Evolutionary conservation across 2,797 vertebrate species (phyloP).

Genomic region (Carapus acus): DNA sequence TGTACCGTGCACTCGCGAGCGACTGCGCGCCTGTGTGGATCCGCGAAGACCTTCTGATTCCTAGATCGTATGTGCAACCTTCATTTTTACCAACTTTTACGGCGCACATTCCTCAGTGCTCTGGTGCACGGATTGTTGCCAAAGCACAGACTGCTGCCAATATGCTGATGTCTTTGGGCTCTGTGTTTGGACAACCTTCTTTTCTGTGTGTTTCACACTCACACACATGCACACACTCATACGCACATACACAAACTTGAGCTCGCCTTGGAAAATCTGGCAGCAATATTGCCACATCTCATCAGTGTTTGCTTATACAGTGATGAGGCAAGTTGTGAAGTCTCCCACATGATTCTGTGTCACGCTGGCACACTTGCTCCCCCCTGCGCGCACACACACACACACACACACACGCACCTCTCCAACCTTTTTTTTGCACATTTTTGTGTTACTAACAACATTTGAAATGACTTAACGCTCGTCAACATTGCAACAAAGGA

Average conservation of each 20-base stretch:
- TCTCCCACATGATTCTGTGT: constrained; percentile 24
- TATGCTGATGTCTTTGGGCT: constrained; percentile 22
- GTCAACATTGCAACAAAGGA: too few species aligned
- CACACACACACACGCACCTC: too few species aligned
- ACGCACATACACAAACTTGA: constrained; percentile 4
- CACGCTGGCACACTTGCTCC: too few species aligned
- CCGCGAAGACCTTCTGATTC: constrained; percentile 21
- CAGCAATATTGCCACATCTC: constrained; percentile 45
- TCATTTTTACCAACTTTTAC: too few species aligned
- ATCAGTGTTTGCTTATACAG: constrained; percentile 56
- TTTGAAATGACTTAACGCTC: too few species aligned
- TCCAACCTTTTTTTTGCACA: too few species aligned
- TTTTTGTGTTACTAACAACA: too few species aligned
- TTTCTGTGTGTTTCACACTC: not conserved
- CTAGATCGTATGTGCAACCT: constrained; percentile 12
- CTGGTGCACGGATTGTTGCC: constrained; percentile 20
- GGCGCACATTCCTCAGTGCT: too few species aligned
- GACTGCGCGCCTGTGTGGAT: not conserved
- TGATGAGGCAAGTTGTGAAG: constrained; percentile 49
- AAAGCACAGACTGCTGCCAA: constrained; percentile 11
- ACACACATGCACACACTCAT: constrained; percentile 8
- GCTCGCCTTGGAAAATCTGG: constrained; percentile 29
- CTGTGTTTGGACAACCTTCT: constrained; percentile 7
- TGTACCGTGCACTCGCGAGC: constrained; percentile 4
- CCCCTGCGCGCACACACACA: too few species aligned